Conservation (phyloP, 2,888 invertebrate genomes). For the Hyles lineata region DNA sequence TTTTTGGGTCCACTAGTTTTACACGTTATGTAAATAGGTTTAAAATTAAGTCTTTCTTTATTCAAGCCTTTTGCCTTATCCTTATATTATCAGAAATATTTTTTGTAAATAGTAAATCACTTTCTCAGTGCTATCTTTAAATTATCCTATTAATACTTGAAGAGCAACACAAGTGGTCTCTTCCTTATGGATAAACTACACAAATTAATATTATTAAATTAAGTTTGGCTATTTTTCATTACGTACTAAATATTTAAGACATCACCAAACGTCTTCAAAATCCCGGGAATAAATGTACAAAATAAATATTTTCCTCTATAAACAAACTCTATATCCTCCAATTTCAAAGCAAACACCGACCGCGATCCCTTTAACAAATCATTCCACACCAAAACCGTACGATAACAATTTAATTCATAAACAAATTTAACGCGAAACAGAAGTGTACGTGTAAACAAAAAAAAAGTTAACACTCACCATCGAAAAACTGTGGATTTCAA, state of each 20-base stretch:
- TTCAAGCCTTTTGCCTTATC: not conserved
- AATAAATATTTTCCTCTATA: no score
- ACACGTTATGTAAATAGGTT: no score
- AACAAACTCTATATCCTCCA: no score
- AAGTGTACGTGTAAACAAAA: constrained; percentile 8
- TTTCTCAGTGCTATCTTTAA: not conserved
- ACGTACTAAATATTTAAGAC: no score
- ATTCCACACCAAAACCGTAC: constrained; percentile 20
- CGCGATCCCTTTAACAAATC: constrained; percentile 24
- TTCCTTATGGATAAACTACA: not conserved
- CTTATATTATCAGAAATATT: not conserved
- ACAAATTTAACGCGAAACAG: constrained; percentile 22
- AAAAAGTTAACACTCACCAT: constrained; percentile 16
- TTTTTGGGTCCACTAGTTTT: no score
- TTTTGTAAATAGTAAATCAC: not conserved
- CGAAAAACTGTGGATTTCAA: constrained; percentile 10
- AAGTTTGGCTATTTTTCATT: no score
- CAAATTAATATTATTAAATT: no score
- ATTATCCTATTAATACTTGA: not conserved
- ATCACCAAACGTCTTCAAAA: no score
- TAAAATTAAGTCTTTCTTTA: no score
- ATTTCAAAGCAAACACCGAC: constrained; percentile 9
- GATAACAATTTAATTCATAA: constrained; percentile 25
- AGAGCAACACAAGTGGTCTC: not conserved
- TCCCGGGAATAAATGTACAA: no score